Evolutionary conservation across 2,888 invertebrate genomes (phyloP), one percentile per base, ranked within the genome.

Genomic region (Molorchus minor): DNA sequence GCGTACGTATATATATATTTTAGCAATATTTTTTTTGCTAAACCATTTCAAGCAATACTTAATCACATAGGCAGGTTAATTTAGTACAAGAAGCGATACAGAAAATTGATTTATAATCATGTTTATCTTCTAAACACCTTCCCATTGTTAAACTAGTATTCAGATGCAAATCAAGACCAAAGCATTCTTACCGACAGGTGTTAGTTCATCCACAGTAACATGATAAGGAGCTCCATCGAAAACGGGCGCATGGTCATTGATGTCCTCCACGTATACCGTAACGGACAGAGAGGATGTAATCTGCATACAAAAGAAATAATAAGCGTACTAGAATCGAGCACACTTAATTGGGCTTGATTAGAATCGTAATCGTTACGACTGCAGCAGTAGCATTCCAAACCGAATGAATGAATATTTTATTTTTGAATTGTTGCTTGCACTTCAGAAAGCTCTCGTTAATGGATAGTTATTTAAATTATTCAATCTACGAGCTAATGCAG

Each of bases 201-300:
- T 92, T 15, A 92, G 84, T 78, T 93, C 93, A 69, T 93, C 92
- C 13, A 94, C 91, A 36, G 87, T 86, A 4, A 93, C 84, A 47
- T 87, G 84, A 75, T 94, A 94, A 0, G 94, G 94, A 0, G 90
- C 87, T 62, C 90, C 89, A 43, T 88, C 79, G 78, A 94, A 94
- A 73, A 86, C 82, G 0, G 93, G 93, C 1, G 88, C 84, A 79
- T 94, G 92, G 80, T 94, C 93, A 75, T 94, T 94, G 36, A 94
- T 85, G 75, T 94, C 94, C 79, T 94, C 93, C 3, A 94, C 91
- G 79, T 94, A 94, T 3, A 94, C 92, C 2, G 93, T 94, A 64
- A 93, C 89, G 1, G 92, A 91, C 16, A 94, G 83, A 69, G 90
- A 93, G 46, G 91, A 90, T 54, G 92, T 91, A 73, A 91, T 90